Evolutionary conservation across 1,140 invertebrate genomes (phyloP).

Genomic region (Sminthurinus signatus): DNA sequence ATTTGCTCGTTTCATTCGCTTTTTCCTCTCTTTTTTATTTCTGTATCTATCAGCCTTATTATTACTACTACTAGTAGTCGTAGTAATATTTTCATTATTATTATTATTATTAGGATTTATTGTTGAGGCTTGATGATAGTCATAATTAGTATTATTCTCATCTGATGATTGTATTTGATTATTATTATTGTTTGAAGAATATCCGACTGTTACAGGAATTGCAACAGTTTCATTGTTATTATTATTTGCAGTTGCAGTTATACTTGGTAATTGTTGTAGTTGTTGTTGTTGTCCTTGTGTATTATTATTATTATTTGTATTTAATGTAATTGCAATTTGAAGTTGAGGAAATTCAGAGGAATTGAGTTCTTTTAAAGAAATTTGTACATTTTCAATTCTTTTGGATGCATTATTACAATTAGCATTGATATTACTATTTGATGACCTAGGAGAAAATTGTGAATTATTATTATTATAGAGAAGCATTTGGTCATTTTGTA

Average conservation of each 20-base stretch:
- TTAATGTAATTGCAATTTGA: conserved; percentile 40
- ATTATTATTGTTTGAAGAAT: not conserved
- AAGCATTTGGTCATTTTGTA: conserved; percentile 4
- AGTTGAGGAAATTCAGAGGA: conserved; percentile 37
- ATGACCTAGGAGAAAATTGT: no score
- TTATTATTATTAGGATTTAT: not conserved
- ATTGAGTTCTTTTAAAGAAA: conserved; percentile 35
- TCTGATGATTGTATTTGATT: not conserved
- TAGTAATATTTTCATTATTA: conserved; percentile 25
- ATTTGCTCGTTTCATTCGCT: conserved; percentile 75
- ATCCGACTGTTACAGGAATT: no score
- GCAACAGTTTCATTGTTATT: not conserved
- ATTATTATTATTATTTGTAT: conserved; percentile 28
- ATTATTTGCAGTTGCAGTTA: not conserved
- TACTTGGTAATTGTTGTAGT: not conserved
- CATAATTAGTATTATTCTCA: not conserved
- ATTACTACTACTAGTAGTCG: not conserved
- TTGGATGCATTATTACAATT: conserved; percentile 7
- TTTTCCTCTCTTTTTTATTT: conserved; percentile 54
- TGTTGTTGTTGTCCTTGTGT: not conserved
- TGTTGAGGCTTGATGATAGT: no score
- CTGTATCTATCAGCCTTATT: conserved; percentile 31
- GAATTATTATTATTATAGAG: not conserved
- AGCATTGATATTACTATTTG: not conserved
- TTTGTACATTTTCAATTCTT: conserved; percentile 40